phyloP scores from a whole-genome alignment of 2,888 invertebrate genomes.

The Callosobruchus maculatus region DNA sequence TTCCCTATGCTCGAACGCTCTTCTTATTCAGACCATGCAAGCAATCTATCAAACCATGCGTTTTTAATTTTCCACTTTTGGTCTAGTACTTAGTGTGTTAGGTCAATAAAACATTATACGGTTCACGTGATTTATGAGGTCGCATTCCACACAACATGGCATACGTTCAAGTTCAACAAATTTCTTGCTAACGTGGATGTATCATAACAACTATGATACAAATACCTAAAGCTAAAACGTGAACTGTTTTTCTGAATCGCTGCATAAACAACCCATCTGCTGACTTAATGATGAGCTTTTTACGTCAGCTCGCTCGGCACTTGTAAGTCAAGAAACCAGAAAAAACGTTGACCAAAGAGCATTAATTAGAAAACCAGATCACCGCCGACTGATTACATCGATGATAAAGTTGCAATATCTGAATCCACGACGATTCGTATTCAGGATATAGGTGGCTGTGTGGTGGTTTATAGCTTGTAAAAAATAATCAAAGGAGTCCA shows the following conservation, averaged over 20 bases:
- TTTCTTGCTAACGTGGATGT: background rate
- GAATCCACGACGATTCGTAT: background rate
- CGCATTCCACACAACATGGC: background rate
- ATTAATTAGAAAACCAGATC: background rate
- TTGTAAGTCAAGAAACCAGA: background rate
- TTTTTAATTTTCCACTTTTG: too few relatives aligned
- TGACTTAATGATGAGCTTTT: background rate
- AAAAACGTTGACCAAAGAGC: background rate
- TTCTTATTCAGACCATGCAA: too few relatives aligned
- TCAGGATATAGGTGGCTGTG: background rate
- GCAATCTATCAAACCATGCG: too few relatives aligned
- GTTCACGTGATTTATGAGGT: background rate
- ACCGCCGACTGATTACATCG: background rate
- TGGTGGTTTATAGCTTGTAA: background rate
- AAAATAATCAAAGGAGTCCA: background rate
- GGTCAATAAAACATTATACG: background rate
- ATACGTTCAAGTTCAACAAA: background rate
- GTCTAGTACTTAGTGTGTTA: background rate
- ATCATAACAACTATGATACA: background rate
- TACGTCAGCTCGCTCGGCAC: background rate
- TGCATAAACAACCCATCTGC: background rate
- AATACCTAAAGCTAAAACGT: background rate
- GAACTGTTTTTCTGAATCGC: background rate
- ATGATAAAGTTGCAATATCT: background rate
- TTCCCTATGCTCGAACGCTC: too few relatives aligned